Evolutionary conservation across 2,888 invertebrate genomes (phyloP).

Genomic region (Rhopalosiphum nymphaeae): DNA sequence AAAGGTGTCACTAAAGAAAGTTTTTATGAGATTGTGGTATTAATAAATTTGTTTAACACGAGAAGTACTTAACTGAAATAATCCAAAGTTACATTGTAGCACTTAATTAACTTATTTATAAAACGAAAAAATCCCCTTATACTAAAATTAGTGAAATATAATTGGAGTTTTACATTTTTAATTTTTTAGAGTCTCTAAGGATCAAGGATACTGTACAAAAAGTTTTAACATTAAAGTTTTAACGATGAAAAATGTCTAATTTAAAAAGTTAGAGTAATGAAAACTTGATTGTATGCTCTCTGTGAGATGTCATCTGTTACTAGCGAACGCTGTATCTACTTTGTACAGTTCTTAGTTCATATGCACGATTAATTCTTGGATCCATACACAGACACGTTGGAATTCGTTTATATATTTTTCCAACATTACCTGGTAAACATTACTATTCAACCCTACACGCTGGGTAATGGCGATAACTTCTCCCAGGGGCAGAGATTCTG

Average conservation of each 20-base stretch:
- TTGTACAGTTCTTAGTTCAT: not conserved
- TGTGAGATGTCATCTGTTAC: slow-evolving; percentile 29
- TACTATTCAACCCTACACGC: slow-evolving; percentile 9
- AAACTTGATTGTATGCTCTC: slow-evolving; percentile 40
- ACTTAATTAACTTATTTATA: slow-evolving; percentile 58
- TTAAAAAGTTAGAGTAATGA: slow-evolving; percentile 52
- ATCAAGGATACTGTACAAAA: not conserved
- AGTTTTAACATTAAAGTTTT: slow-evolving; percentile 56
- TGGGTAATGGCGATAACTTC: not conserved
- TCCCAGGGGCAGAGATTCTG: not conserved
- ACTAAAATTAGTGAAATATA: slow-evolving; percentile 47
- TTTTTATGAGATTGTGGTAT: not conserved
- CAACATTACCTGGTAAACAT: not conserved
- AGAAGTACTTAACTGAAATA: slow-evolving; percentile 40
- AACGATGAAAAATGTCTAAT: slow-evolving; percentile 59
- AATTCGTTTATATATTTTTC: not conserved
- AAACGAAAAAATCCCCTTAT: slow-evolving; percentile 18
- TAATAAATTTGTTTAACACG: slow-evolving; percentile 42
- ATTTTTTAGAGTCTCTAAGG: slow-evolving; percentile 40
- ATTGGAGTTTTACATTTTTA: slow-evolving; percentile 57
- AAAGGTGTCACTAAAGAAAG: not conserved
- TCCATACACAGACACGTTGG: not conserved
- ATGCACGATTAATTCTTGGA: slow-evolving; percentile 28
- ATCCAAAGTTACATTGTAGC: slow-evolving; percentile 41
- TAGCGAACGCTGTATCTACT: not conserved